Evolutionary conservation across 2,888 invertebrate genomes (phyloP), one percentile per base, ranked within the genome.

Genomic region (Coremacera marginata): DNA sequence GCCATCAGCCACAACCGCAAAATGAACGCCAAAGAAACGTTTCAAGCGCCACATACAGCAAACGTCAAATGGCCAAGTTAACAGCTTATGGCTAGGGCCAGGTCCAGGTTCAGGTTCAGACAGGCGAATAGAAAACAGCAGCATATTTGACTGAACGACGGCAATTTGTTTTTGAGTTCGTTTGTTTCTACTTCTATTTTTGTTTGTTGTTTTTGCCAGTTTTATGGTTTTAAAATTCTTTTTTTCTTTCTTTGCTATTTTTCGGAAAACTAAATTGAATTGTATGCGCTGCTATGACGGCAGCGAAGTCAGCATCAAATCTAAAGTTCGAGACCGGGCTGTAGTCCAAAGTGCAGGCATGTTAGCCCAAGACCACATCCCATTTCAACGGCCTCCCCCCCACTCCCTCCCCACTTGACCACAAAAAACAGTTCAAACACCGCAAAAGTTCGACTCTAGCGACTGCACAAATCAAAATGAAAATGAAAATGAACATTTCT

Each of bases 361-460:
- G 44, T 44, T 14, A 44, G 44, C 44, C 11, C 14, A 9, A 57
- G 9, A 60, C 25, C 5, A 25, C 67, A 44, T n/a, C 70, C 14
- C 31, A 7, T 22, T 2, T 0, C 31, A 70, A 1, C 14, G 5
- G 9, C 19, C 16, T n/a, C 49, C 62, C 22, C 62, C 7, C 19
- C 16, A 25, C 31, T 31, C 49, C 62, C 22, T 49, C 7, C 19
- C 16, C 25, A 3, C 5, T 19, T 81, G 81, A 83, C 82, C 82
- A 79, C 81, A 81, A 68, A 78, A 82, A 82, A 82, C 62, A 68
- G 44, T 70, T 49, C 75, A 80, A 80, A 82, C 79, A 75, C 81
- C 81, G 79, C 81, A 83, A 79, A 73, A 81, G 81, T 80, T 81
- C 80, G 81, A 79, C 75, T 81, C 79, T 63, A 77, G 80, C 73